phyloP scores from a whole-genome alignment of 2,113 vertebrate species.

The Trichomycterus rosablanca region DNA sequence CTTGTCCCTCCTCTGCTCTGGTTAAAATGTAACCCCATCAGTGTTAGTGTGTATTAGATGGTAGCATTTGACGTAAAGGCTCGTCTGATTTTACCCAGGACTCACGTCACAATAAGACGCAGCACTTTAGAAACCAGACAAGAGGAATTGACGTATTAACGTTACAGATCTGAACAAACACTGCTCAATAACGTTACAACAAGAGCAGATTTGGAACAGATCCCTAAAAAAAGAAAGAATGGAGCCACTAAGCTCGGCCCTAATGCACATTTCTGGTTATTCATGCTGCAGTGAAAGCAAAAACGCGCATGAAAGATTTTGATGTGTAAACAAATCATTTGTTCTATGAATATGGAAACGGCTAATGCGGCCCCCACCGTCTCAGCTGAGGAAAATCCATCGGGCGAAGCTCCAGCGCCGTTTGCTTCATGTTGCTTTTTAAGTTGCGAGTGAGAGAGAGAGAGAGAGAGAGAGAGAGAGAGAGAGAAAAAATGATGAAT shows the following conservation, averaged over 20 bases:
- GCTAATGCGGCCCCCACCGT: slow-evolving; percentile 27
- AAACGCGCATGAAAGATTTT: slow-evolving; percentile 7
- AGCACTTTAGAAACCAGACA: neutral
- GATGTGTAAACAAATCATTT: slow-evolving; percentile 34
- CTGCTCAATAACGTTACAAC: too few relatives aligned
- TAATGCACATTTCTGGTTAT: neutral
- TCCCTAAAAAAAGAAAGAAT: neutral
- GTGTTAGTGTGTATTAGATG: neutral
- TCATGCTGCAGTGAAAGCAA: slow-evolving; percentile 14
- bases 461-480: too few relatives aligned
- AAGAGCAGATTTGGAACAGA: neutral
- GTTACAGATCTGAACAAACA: too few relatives aligned
- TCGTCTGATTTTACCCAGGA: neutral
- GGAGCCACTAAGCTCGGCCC: too few relatives aligned
- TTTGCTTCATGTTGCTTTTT: slow-evolving; percentile 41
- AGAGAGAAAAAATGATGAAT: slow-evolving; percentile 37
- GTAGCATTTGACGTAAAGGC: neutral
- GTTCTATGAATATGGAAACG: slow-evolving; percentile 29
- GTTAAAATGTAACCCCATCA: slow-evolving; percentile 11
- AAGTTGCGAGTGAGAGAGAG: slow-evolving; percentile 28
- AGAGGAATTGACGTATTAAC: too few relatives aligned
- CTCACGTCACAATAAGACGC: neutral
- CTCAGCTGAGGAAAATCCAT: slow-evolving; percentile 18
- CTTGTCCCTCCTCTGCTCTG: slow-evolving; percentile 16
- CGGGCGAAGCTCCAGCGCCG: slow-evolving; percentile 33